A percentile compares a stretch with the other conserved stretches of the same genome.
phyloP scores from a whole-genome alignment of 2,888 invertebrate species.

The Sphaerophoria taeniata region DNA sequence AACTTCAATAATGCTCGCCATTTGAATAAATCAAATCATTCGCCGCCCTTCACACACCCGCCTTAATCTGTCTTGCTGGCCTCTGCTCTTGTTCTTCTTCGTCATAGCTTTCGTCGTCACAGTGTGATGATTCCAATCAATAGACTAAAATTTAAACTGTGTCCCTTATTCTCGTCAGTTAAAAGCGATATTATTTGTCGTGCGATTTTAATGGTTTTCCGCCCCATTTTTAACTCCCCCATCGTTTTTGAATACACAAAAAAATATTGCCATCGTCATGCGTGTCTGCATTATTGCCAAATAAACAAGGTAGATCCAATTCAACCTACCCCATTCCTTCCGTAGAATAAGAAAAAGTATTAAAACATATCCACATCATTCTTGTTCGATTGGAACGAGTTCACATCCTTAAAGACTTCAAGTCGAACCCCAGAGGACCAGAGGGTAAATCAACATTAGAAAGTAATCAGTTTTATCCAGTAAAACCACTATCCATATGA shows the following conservation, averaged over 20 bases:
- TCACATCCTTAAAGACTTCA: conserved; percentile 49
- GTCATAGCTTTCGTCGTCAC: conserved; percentile 32
- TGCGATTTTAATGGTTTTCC: conserved; percentile 65
- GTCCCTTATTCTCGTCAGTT: conserved; percentile 46
- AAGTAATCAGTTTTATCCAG: conserved; percentile 76
- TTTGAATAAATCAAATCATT: background rate
- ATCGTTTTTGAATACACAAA: background rate
- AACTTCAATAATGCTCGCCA: conserved; percentile 1
- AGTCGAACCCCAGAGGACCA: conserved; percentile 31
- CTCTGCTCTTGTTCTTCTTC: background rate
- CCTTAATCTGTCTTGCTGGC: background rate
- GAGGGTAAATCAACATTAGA: conserved; percentile 75
- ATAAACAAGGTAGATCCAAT: conserved; percentile 42
- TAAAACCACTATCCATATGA: conserved; percentile 54
- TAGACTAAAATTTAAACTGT: conserved; percentile 60
- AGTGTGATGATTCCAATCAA: conserved; percentile 71
- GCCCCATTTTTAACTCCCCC: too few species aligned
- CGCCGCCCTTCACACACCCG: background rate
- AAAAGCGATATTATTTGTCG: conserved; percentile 55
- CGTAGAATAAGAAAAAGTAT: conserved; percentile 39
- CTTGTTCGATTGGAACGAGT: conserved; percentile 31
- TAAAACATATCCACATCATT: conserved; percentile 29
- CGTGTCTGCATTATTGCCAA: conserved; percentile 49
- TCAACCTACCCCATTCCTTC: background rate
- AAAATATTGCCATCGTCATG: conserved; percentile 41